Evolutionary conservation across 2,797 vertebrate species (phyloP).

Genomic region (Emydoidea blandingii): DNA sequence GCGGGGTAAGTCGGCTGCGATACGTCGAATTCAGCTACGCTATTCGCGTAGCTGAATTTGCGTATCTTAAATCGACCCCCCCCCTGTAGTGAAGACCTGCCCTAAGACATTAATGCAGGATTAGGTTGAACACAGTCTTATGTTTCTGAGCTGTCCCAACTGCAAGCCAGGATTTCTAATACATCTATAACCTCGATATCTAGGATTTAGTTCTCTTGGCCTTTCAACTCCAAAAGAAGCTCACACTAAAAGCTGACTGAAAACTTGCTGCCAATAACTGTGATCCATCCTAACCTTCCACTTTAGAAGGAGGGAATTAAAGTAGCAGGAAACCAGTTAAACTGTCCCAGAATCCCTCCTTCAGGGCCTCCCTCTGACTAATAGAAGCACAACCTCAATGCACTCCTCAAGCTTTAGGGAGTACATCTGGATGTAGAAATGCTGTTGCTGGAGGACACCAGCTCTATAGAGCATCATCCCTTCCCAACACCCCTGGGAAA

Average conservation of each 20-base stretch:
- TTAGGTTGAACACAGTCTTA: background rate
- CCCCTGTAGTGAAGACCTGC: no score
- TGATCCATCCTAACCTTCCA: constrained; percentile 18
- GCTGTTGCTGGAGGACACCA: fast-evolving
- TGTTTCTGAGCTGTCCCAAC: background rate
- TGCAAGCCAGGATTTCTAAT: background rate
- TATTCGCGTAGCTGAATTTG: no score
- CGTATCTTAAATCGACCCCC: no score
- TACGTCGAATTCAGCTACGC: no score
- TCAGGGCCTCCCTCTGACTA: constrained; percentile 34
- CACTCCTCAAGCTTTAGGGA: background rate
- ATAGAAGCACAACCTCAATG: background rate
- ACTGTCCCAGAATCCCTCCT: constrained; percentile 21
- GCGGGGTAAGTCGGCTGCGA: no score
- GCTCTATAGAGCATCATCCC: background rate
- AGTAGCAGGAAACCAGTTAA: background rate
- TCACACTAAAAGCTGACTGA: background rate
- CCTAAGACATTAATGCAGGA: background rate
- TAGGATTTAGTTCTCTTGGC: background rate
- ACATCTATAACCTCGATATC: background rate
- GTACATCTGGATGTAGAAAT: constrained; percentile 2
- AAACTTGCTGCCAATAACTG: background rate
- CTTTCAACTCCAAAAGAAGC: background rate
- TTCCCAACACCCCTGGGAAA: background rate
- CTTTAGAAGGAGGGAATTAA: background rate